These are phyloP conservation scores for Cenopis cana DNA, from an alignment of 2,888 invertebrate species.

Conservation along the genomic window DNA sequence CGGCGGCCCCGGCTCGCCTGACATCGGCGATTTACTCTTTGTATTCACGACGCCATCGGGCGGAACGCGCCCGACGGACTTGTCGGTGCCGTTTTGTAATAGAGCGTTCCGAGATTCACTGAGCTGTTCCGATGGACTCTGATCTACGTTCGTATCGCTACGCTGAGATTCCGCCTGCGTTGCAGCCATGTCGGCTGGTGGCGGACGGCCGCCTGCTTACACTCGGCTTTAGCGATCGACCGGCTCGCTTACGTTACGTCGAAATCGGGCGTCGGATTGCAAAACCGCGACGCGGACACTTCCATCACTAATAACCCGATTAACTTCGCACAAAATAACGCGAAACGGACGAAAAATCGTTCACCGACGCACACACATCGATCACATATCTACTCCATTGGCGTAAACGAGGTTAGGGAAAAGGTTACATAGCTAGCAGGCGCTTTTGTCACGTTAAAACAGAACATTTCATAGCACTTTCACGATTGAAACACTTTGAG, in stretches of 20 bases:
- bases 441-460: slow-evolving; percentile 84
- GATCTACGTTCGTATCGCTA: slow-evolving; percentile 89
- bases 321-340: slow-evolving; percentile 77
- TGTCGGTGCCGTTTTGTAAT: slow-evolving; percentile 92
- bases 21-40: slow-evolving; percentile 88
- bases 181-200: slow-evolving; percentile 91
- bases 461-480: slow-evolving; percentile 81
- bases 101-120: slow-evolving; percentile 88
- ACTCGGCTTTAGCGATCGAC: slow-evolving; percentile 86
- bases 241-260: slow-evolving; percentile 85
- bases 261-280: slow-evolving; percentile 84
- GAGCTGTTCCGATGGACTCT: slow-evolving; percentile 87
- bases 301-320: slow-evolving; percentile 82
- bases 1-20: slow-evolving; percentile 89
- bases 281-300: slow-evolving; percentile 84
- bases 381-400: slow-evolving; percentile 91
- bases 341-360: slow-evolving; percentile 85
- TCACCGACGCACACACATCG: slow-evolving; percentile 90
- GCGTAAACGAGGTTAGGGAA: slow-evolving; percentile 92
- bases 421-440: slow-evolving; percentile 87
- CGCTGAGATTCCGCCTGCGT: slow-evolving; percentile 93
- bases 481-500: slow-evolving; percentile 73
- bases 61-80: slow-evolving; percentile 88
- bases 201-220: slow-evolving; percentile 84
- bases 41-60: slow-evolving; percentile 87